Base-by-base conservation (phyloP, 2,888 invertebrate species). In the Notodonta dromedarius region DNA sequence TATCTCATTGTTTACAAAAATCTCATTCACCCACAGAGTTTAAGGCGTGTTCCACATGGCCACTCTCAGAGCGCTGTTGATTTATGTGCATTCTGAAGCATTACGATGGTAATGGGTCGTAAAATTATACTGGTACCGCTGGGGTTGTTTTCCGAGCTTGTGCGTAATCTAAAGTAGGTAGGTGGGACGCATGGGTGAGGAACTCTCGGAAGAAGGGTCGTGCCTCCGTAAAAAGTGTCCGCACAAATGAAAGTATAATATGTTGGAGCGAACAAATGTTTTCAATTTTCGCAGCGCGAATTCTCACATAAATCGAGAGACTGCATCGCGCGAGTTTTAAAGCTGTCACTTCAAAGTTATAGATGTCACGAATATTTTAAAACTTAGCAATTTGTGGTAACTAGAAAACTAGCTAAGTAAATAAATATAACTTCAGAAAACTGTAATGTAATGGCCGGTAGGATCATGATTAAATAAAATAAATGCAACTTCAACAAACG, bases 61-160 rank as follows among this genome's bases (percentile, higher is more conserved):
- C 65, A 70, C 68, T 74, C 75, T 72, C 46, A 16, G 24, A 24
- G 67, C 71, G 66, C 66, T 63, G 66, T 65, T 74, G 74, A 79
- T 81, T 80, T 79, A 83, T 76, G 75, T 72, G 70, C 68, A 73
- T 68, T 78, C 71, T 74, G 74, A 76, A 66, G 73, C 70, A 74
- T 73, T 70, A 73, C 63, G 73, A 71, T 71, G 71, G 66, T 77
- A 78, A 77, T 74, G 69, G 74, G 65, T 73, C 76, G 77, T 82
- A 79, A 82, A 80, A 79, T 82, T 80, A 80, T 75, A 70, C 77
- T 65, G 66, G 71, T 72, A 71, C 73, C 62, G 69, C 67, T 66
- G 62, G 62, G 70, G 65, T 71, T 75, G 71, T 74, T 78, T 67
- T 56, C 69, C 62, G 55, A 69, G 69, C 68, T 74, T 71, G 65